Percentiles rank a stretch among this genome's conserved stretches.
Evolutionary conservation across 2,797 vertebrate genomes (phyloP).

Genomic region (Acipenser ruthenus): DNA sequence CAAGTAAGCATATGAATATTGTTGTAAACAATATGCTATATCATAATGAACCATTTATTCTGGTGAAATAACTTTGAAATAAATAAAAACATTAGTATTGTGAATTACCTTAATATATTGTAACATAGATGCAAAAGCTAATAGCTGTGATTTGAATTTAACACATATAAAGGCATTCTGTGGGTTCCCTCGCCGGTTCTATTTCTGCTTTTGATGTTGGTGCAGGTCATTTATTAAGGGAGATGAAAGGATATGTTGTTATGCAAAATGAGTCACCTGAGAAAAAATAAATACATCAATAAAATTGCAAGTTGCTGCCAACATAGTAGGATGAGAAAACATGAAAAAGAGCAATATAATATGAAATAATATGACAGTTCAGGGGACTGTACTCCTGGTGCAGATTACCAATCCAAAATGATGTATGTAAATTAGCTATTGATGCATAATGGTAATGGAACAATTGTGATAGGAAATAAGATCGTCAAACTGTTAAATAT

Average conservation of each 20-base stretch:
- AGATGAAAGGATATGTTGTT: slow-evolving; percentile 1
- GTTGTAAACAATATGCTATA: too few species aligned
- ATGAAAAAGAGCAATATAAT: too few species aligned
- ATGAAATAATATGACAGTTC: too few species aligned
- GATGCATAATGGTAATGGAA: too few species aligned
- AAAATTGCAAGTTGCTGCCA: not conserved
- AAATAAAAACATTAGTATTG: not conserved
- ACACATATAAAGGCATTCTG: not conserved
- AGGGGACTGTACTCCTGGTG: too few species aligned
- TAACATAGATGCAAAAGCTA: not conserved
- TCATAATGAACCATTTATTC: too few species aligned
- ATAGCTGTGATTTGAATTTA: not conserved
- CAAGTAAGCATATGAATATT: too few species aligned
- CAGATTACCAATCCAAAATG: too few species aligned
- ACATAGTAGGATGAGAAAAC: not conserved
- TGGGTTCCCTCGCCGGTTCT: not conserved
- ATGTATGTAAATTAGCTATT: too few species aligned
- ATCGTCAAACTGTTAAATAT: too few species aligned
- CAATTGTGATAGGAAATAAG: too few species aligned
- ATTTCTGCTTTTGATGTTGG: not conserved
- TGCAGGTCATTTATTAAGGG: slow-evolving; percentile 1
- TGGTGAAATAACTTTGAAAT: too few species aligned
- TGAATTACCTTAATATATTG: not conserved
- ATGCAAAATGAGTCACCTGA: not conserved
- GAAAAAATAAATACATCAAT: slow-evolving; percentile 3